Evolutionary conservation across 2,113 vertebrate species (phyloP).

Genomic region (Talpa occidentalis): DNA sequence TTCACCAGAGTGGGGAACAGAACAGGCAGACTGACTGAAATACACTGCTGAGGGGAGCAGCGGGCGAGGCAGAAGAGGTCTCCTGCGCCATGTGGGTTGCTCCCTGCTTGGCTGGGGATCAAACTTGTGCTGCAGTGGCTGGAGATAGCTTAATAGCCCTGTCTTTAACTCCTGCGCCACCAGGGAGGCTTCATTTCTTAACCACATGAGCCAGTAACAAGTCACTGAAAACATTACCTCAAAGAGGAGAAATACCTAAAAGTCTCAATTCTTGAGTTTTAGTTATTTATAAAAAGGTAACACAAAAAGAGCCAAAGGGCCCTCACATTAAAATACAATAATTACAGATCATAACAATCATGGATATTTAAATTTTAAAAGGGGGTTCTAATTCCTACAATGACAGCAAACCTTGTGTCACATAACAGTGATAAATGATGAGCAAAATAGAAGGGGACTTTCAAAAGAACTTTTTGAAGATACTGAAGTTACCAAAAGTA

Average conservation of each 20-base stretch:
- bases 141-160: too few species aligned
- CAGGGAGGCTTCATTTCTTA: neutral
- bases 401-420: neutral
- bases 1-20: too few species aligned
- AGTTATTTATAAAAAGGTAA: neutral
- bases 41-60: too few species aligned
- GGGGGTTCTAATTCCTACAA: neutral
- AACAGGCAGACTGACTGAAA: too few species aligned
- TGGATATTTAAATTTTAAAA: neutral
- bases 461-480: neutral
- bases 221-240: neutral
- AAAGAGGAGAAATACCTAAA: neutral
- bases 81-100: too few species aligned
- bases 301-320: neutral
- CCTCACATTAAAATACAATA: constrained; percentile 6
- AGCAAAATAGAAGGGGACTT: neutral
- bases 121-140: too few species aligned
- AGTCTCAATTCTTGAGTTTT: neutral
- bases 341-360: neutral
- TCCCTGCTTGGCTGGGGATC: too few species aligned
- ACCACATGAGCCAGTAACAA: neutral
- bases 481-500: neutral
- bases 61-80: too few species aligned
- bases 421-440: neutral
- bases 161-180: too few species aligned